Conservation (phyloP, 2,888 invertebrate species). For the Ormyrus nitidulus region DNA sequence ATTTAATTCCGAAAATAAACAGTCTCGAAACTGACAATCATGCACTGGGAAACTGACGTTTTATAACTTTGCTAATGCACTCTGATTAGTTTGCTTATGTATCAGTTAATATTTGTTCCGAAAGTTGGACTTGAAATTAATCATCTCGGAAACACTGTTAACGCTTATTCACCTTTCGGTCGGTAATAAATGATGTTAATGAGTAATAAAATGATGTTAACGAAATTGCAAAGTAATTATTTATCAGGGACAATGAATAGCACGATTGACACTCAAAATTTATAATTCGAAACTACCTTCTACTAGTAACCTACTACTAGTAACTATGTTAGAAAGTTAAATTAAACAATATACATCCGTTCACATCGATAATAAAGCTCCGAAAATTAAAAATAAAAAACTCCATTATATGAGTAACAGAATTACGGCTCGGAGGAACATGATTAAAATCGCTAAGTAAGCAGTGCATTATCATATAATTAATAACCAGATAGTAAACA, state of each 20-base stretch:
- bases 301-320: not conserved
- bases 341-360: not conserved
- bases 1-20: conserved; percentile 24
- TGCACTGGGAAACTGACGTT: not conserved
- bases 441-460: not conserved
- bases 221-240: too few species aligned
- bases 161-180: too few species aligned
- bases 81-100: not conserved
- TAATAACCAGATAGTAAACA: conserved; percentile 8
- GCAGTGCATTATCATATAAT: not conserved
- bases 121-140: not conserved
- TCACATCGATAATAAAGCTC: too few species aligned
- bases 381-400: too few species aligned
- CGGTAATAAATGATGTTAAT: not conserved
- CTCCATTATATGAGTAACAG: not conserved
- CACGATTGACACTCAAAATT: too few species aligned
- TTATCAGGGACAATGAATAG: too few species aligned
- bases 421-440: not conserved
- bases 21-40: conserved; percentile 5
- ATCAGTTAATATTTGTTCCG: conserved; percentile 4
- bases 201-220: not conserved
- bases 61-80: not conserved
- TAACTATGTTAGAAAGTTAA: too few species aligned
- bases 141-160: not conserved
- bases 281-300: too few species aligned